Conservation (phyloP, 2,113 vertebrate genomes). For the Phalacrocorax pelagicus region DNA sequence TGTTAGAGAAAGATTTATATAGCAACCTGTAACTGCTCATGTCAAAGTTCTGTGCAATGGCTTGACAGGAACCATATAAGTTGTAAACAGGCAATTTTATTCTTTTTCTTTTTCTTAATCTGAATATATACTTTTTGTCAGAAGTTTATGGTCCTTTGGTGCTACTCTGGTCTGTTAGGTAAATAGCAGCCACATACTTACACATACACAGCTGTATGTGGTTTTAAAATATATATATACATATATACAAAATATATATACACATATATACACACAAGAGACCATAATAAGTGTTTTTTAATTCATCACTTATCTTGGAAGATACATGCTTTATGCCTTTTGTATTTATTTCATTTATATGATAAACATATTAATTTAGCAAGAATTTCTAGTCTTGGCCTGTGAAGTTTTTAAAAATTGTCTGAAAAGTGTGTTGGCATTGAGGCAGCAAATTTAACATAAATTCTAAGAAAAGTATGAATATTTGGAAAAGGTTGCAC, state of each 20-base stretch:
- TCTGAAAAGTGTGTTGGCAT: neutral
- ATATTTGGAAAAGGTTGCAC: neutral
- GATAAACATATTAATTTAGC: neutral
- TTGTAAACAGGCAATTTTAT: neutral
- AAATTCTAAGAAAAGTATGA: neutral
- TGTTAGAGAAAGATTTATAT: neutral
- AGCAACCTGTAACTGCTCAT: neutral
- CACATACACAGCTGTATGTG: neutral
- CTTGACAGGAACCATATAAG: neutral
- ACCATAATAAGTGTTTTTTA: neutral
- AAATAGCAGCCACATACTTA: neutral
- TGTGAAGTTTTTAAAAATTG: neutral
- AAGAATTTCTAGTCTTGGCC: neutral
- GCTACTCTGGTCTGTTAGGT: neutral
- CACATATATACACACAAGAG: neutral
- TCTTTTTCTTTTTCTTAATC: neutral
- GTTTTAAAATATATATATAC: neutral
- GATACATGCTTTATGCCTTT: neutral
- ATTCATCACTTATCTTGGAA: neutral
- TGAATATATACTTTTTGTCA: neutral
- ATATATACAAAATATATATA: rapidly evolving
- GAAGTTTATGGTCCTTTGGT: neutral
- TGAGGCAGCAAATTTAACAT: neutral
- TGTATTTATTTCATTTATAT: neutral
- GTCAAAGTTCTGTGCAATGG: neutral